Base-by-base conservation (phyloP, 92 coral and sea anemone genomes). In the Montipora capitata region DNA sequence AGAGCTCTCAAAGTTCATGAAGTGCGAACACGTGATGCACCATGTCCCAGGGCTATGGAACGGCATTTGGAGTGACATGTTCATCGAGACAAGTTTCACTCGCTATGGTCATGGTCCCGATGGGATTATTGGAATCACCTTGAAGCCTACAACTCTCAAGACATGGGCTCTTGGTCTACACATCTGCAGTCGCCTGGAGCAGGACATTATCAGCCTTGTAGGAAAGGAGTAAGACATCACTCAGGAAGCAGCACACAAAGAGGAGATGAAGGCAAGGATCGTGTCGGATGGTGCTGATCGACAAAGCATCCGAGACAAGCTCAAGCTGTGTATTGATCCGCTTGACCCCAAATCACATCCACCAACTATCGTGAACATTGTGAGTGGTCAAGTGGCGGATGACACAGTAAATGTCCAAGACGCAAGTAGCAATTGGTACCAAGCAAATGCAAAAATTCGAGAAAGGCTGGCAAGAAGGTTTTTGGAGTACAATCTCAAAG, bases 1-100 rank as follows among this genome's bases (percentile, higher is more conserved):
- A 27, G 88, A 63, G 80, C 56, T 85, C 8, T 64, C 54, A 3
- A 84, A 57, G 77, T 92, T 92, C 77, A 81, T 91, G 92, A 82
- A 82, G 17, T 86, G 92, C 5, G 81, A 87, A 45, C 94, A 91
- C 59, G 90, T 85, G 17, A 81, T 91, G 94, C 85, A 76, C 65
- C 88, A 87, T 82, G 89, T 87, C 18, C 88, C 94, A 56, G 90
- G 90, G 56, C 80, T 90, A 12, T 90, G 93, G 90, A 90, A 77
- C 51, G 93, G 93, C 63, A 90, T 90, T 70, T 90, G 90, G 93
- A 90, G 94, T 80, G 87, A 86, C 57, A 86, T 86, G 91, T 91
- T 69, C 67, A 70, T 91, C 43, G 94, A 85, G 66, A 86, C 83
- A 17, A 91, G 91, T 56, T 85, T 86, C 78, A 91, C 86, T 91